These are phyloP conservation scores for Pempheris klunzingeri DNA, from an alignment of 2,797 vertebrate genomes.

Conservation along the genomic window DNA sequence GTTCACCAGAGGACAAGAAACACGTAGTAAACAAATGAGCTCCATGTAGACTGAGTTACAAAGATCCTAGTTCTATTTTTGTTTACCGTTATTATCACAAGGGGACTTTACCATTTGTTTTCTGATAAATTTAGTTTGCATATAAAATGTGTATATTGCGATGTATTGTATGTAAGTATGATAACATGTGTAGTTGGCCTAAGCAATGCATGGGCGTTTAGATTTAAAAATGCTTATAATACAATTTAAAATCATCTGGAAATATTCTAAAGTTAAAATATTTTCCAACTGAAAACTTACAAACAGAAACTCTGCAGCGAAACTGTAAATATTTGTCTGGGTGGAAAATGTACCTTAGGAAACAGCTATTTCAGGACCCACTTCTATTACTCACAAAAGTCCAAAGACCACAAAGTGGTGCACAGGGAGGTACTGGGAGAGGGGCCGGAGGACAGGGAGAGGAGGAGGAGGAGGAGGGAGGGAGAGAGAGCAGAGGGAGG, in stretches of 20 bases:
- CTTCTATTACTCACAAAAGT: slow-evolving; percentile 58
- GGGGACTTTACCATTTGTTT: too few species aligned
- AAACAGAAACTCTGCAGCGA: not conserved
- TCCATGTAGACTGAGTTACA: too few species aligned
- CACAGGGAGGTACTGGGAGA: slow-evolving; percentile 63
- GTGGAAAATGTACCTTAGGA: slow-evolving; percentile 36
- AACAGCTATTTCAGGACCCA: slow-evolving; percentile 43
- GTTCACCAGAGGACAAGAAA: not conserved
- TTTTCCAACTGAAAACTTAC: not conserved
- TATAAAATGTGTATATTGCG: too few species aligned
- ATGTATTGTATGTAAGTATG: too few species aligned
- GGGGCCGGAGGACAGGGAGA: slow-evolving; percentile 51
- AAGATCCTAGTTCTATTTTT: too few species aligned
- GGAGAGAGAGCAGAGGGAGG: slow-evolving; percentile 61
- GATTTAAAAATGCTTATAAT: slow-evolving; percentile 6
- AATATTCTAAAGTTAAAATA: not conserved
- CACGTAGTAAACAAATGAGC: too few species aligned
- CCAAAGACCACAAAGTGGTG: slow-evolving; percentile 74
- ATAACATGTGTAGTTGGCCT: too few species aligned
- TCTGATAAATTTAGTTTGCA: too few species aligned
- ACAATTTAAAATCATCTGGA: too few species aligned
- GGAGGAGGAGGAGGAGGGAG: slow-evolving; percentile 55
- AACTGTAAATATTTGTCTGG: slow-evolving; percentile 1
- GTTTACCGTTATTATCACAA: too few species aligned
- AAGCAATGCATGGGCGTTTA: not conserved